Percentiles rank a stretch among this genome's conserved stretches.
phyloP scores from a whole-genome alignment of 2,888 invertebrate genomes.

The Acheta domesticus region DNA sequence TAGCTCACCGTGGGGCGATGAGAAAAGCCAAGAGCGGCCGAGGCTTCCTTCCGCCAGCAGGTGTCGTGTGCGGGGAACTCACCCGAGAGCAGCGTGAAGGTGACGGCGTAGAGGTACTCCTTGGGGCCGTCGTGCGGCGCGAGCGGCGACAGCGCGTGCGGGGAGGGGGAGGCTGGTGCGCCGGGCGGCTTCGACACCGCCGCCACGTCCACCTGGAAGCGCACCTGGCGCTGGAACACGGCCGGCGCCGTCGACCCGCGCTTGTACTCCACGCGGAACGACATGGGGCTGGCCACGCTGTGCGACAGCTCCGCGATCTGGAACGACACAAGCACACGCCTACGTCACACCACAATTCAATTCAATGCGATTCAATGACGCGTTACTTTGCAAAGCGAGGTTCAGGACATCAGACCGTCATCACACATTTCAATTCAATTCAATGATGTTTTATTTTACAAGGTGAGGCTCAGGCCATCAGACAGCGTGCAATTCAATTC shows the following conservation, averaged over 20 bases:
- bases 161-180: slow-evolving; percentile 44
- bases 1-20: no score
- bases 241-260: slow-evolving; percentile 89
- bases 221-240: slow-evolving; percentile 94
- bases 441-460: no score
- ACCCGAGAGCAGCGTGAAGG: slow-evolving; percentile 92
- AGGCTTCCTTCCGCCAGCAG: no score
- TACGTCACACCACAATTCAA: slow-evolving; percentile 18
- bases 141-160: slow-evolving; percentile 47
- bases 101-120: slow-evolving; percentile 84
- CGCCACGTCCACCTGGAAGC: slow-evolving; percentile 70
- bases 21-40: no score
- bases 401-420: no score
- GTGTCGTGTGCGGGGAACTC: slow-evolving; percentile 40
- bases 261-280: slow-evolving; percentile 96
- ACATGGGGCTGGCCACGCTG: slow-evolving; percentile 97
- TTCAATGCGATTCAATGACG: no score
- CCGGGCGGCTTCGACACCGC: slow-evolving; percentile 56
- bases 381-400: no score
- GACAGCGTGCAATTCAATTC: no score
- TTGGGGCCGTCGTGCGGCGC: slow-evolving; percentile 51
- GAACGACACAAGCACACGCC: slow-evolving; percentile 40
- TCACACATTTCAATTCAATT: no score
- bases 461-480: no score
- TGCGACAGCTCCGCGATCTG: slow-evolving; percentile 95